These are phyloP conservation scores for Rachycentron canadum DNA, from an alignment of 2,797 vertebrate species.

Conservation along the genomic window DNA sequence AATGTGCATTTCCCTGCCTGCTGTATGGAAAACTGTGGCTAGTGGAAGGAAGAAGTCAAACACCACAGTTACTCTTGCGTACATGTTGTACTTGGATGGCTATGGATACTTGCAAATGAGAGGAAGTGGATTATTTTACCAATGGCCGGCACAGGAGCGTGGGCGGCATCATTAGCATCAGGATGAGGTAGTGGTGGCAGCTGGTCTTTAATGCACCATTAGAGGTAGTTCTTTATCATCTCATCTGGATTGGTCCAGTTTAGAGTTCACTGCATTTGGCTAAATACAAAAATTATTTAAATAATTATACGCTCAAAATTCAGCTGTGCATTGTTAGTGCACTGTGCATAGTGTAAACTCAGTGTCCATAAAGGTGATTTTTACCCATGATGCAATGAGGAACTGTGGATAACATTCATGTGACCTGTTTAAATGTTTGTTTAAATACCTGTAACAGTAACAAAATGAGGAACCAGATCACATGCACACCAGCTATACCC, in stretches of 20 bases:
- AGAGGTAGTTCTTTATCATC: not conserved
- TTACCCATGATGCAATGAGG: not conserved
- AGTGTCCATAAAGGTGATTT: not conserved
- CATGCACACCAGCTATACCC: not conserved
- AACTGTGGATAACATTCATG: not conserved
- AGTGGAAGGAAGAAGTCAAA: conserved; percentile 32
- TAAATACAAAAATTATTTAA: not conserved
- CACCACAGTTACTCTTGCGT: not conserved
- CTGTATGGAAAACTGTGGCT: conserved; percentile 17
- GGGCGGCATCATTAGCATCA: conserved; percentile 26
- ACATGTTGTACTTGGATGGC: not conserved
- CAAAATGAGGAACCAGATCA: conserved; percentile 4
- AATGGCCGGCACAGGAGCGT: conserved; percentile 14
- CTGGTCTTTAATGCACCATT: conserved; percentile 10
- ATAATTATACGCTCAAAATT: not conserved
- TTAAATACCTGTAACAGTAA: not conserved
- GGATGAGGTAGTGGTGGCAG: conserved; percentile 6
- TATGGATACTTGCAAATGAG: conserved; percentile 24
- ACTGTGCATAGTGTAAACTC: too few relatives aligned
- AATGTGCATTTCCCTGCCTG: not conserved
- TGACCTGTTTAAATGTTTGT: not conserved
- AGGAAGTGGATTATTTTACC: conserved; percentile 49
- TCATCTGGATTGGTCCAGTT: not conserved
- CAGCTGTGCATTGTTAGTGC: not conserved
- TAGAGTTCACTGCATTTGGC: not conserved